A percentile compares a stretch with the other conserved stretches of the same genome.
Evolutionary conservation across 1,140 invertebrate genomes (phyloP).

Genomic region (Potamilus streckersoni): DNA sequence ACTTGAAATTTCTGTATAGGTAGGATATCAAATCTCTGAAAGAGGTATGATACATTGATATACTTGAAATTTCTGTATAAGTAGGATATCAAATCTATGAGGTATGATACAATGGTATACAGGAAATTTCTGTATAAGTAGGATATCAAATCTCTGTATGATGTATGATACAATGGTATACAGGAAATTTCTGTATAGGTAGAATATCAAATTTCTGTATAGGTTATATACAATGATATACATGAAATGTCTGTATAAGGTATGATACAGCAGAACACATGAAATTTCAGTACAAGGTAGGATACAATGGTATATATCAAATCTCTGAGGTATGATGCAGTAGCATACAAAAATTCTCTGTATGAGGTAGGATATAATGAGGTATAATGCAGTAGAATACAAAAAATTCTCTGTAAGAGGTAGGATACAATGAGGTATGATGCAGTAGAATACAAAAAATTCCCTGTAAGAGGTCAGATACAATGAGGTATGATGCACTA

Average conservation of each 20-base stretch:
- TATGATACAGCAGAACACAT: slow-evolving; percentile 54
- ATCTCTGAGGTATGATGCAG: slow-evolving; percentile 60
- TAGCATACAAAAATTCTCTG: slow-evolving; percentile 64
- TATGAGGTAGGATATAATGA: slow-evolving; percentile 64
- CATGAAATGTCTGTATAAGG: slow-evolving; percentile 54
- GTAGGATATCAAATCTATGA: neutral
- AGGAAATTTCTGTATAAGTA: slow-evolving; percentile 54
- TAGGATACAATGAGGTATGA: too few species aligned
- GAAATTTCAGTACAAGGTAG: slow-evolving; percentile 66
- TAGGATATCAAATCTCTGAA: slow-evolving; percentile 65
- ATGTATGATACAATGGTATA: slow-evolving; percentile 44
- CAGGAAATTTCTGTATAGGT: slow-evolving; percentile 54
- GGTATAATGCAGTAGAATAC: slow-evolving; percentile 59
- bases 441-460: too few species aligned
- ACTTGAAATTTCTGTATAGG: slow-evolving; percentile 55
- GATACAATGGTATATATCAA: slow-evolving; percentile 60
- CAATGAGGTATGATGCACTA: too few species aligned
- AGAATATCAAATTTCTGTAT: too few species aligned
- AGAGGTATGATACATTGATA: slow-evolving; percentile 34
- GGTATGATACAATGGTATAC: too few species aligned
- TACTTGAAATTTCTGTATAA: slow-evolving; percentile 50
- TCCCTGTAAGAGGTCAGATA: too few species aligned
- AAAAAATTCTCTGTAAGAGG: slow-evolving; percentile 63
- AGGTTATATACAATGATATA: too few species aligned
- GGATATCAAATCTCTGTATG: slow-evolving; percentile 63